Evolutionary conservation across 2,888 invertebrate species (phyloP).

Genomic region (Callyntrura sp.): DNA sequence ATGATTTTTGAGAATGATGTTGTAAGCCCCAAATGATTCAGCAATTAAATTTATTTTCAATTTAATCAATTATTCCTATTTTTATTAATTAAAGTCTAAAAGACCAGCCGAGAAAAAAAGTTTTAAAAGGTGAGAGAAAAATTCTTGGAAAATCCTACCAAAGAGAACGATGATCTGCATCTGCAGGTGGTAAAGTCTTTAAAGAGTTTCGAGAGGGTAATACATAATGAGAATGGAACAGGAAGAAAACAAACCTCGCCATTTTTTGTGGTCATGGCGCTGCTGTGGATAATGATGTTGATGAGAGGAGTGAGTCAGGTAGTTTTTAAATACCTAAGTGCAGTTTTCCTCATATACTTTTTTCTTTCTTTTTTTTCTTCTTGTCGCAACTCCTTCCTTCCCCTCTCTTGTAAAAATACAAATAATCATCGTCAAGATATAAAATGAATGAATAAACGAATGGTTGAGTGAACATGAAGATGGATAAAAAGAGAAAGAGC

Average conservation of each 20-base stretch:
- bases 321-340: slow-evolving; percentile 13
- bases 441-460: slow-evolving; percentile 41
- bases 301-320: slow-evolving; percentile 29
- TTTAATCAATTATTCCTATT: slow-evolving; percentile 47
- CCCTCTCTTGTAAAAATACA: not conserved
- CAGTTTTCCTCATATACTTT: too few relatives aligned
- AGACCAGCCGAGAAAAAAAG: not conserved
- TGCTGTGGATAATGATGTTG: slow-evolving; percentile 1
- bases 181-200: slow-evolving; percentile 46
- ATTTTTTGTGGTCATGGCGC: not conserved
- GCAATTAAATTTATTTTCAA: slow-evolving; percentile 57
- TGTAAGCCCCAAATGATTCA: slow-evolving; percentile 70
- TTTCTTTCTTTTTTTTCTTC: not conserved
- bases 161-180: slow-evolving; percentile 37
- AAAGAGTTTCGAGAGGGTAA: slow-evolving; percentile 3
- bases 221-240: slow-evolving; percentile 37
- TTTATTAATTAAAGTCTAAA: slow-evolving; percentile 35
- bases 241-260: slow-evolving; percentile 1
- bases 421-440: slow-evolving; percentile 46
- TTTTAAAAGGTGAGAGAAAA: slow-evolving; percentile 5
- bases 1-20: slow-evolving; percentile 40
- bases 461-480: slow-evolving; percentile 39
- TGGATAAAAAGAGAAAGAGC: slow-evolving; percentile 20
- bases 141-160: slow-evolving; percentile 56
- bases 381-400: slow-evolving; percentile 5